phyloP scores from a whole-genome alignment of 2,113 vertebrate genomes.

The Paramisgurnus dabryanus region DNA sequence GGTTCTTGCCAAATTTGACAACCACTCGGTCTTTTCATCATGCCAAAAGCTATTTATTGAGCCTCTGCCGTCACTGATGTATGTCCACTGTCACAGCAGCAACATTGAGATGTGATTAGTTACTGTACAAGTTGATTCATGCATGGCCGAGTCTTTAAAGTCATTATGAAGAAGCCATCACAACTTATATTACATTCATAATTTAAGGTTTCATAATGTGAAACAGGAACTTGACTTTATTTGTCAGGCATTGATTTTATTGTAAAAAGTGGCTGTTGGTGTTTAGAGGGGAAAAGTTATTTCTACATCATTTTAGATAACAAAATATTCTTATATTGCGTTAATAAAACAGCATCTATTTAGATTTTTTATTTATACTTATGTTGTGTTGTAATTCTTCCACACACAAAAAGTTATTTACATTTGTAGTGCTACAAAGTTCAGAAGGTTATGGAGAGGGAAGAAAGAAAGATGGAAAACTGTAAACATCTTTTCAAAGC shows the following conservation, averaged over 20 bases:
- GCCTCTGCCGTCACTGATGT: background rate
- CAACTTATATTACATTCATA: too few relatives aligned
- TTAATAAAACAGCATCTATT: too few relatives aligned
- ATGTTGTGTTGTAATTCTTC: background rate
- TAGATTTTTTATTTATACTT: too few relatives aligned
- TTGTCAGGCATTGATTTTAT: too few relatives aligned
- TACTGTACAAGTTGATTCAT: background rate
- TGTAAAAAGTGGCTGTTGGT: too few relatives aligned
- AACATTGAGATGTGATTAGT: background rate
- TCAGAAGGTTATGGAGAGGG: background rate
- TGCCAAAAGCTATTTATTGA: conserved; percentile 8
- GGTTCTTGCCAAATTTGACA: background rate
- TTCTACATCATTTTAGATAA: too few relatives aligned
- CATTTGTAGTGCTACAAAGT: conserved; percentile 1
- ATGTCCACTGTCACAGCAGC: background rate
- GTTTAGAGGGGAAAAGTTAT: too few relatives aligned
- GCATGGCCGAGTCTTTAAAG: background rate
- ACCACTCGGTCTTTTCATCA: background rate
- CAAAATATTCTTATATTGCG: too few relatives aligned
- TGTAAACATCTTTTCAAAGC: conserved; percentile 9
- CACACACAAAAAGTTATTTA: background rate
- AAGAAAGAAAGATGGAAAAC: background rate
- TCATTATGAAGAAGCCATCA: background rate
- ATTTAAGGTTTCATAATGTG: too few relatives aligned
- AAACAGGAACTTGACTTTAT: too few relatives aligned